Evolutionary conservation across 2,113 vertebrate genomes (phyloP).

Genomic region (Poeciliopsis turrubarensis): DNA sequence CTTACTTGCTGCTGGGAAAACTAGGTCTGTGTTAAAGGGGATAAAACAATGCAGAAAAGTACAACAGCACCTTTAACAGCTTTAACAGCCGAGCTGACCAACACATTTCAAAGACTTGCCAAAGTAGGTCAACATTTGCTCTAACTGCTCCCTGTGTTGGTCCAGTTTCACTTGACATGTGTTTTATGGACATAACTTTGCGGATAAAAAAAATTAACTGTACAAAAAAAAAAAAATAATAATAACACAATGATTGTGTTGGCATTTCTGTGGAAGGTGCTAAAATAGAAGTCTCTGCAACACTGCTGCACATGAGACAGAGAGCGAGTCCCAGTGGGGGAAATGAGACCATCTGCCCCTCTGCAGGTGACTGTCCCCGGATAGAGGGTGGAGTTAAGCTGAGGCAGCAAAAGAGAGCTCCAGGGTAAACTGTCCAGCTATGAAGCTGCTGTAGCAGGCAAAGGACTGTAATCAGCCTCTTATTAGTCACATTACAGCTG

Average conservation of each 20-base stretch:
- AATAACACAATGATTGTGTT: not conserved
- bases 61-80: not conserved
- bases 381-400: conserved; percentile 73
- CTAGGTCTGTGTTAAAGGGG: not conserved
- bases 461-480: conserved; percentile 37
- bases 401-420: conserved; percentile 74
- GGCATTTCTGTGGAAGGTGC: conserved; percentile 12
- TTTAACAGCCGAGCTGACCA: conserved; percentile 23
- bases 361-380: conserved; percentile 75
- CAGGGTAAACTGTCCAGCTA: conserved; percentile 65
- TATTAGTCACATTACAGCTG: conserved; percentile 39
- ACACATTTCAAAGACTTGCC: conserved; percentile 14
- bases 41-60: not conserved
- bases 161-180: not conserved
- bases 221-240: not conserved
- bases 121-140: conserved; percentile 45
- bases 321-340: conserved; percentile 59
- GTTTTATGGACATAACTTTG: not conserved
- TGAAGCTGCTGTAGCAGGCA: conserved; percentile 58
- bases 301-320: conserved; percentile 40
- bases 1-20: no score
- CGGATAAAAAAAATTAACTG: conserved; percentile 21
- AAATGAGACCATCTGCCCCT: conserved; percentile 79
- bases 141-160: not conserved
- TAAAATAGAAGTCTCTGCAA: conserved; percentile 26